Evolutionary conservation across 2,113 vertebrate species (phyloP).

Genomic region (Hemicordylus capensis): DNA sequence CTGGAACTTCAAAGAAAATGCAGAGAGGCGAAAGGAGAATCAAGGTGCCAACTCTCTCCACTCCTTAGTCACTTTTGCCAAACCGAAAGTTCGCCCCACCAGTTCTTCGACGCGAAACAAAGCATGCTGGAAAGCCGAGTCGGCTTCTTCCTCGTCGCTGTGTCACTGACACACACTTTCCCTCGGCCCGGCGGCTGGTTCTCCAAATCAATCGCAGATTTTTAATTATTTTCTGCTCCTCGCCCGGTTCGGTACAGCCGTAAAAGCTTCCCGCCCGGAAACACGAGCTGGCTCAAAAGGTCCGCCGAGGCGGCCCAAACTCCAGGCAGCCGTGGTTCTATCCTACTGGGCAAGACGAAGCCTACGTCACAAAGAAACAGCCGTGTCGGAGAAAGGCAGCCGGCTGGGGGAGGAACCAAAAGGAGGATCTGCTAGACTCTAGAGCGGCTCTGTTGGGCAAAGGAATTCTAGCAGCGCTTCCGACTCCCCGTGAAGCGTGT

Average conservation of each 20-base stretch:
- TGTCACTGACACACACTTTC: background rate
- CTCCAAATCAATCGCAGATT: background rate
- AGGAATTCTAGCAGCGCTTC: background rate
- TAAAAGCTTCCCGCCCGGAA: background rate
- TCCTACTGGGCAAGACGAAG: background rate
- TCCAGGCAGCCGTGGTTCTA: slow-evolving; percentile 14
- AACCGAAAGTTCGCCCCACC: no score
- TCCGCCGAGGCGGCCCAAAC: background rate
- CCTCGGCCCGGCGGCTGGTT: rapidly evolving
- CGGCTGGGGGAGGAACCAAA: no score
- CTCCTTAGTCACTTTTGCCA: background rate
- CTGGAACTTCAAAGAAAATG: background rate
- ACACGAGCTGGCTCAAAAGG: background rate
- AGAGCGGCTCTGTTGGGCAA: background rate
- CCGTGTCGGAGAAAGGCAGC: background rate
- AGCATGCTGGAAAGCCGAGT: background rate
- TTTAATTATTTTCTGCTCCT: background rate
- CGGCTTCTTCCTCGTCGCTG: background rate
- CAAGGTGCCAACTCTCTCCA: background rate
- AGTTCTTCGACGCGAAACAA: background rate
- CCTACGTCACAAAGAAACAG: rapidly evolving
- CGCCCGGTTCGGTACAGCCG: background rate
- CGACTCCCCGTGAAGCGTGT: background rate
- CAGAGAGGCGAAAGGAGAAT: background rate
- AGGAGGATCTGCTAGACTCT: background rate